Conservation (phyloP, 2,113 vertebrate genomes). For the Hippopotamus amphibius region DNA sequence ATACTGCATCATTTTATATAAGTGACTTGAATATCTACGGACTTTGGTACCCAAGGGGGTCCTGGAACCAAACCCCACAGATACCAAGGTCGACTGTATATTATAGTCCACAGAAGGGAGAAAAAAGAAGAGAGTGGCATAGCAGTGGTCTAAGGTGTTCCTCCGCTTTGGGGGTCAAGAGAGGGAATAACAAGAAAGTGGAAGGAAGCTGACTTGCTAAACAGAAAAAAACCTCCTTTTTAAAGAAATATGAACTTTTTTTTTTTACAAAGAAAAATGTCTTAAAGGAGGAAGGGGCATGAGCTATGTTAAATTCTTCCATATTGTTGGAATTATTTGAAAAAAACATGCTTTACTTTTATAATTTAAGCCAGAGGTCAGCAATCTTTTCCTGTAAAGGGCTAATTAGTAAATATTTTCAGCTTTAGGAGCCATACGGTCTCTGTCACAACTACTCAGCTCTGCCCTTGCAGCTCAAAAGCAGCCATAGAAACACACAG, state of each 20-base stretch:
- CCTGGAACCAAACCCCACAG: neutral
- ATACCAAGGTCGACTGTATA: neutral
- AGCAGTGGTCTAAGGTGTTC: neutral
- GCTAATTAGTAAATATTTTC: constrained; percentile 14
- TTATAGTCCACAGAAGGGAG: neutral
- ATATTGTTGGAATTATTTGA: neutral
- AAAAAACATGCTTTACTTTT: neutral
- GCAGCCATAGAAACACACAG: fast-evolving
- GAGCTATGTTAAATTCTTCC: neutral
- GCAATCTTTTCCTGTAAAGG: neutral
- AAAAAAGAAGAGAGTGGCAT: neutral
- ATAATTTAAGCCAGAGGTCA: constrained; percentile 28
- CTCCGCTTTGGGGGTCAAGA: neutral
- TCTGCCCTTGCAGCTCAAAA: neutral
- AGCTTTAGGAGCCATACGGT: neutral
- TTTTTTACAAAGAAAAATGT: neutral
- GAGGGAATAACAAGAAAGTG: neutral
- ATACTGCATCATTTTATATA: neutral
- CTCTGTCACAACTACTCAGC: neutral
- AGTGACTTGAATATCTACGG: neutral
- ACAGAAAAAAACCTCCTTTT: neutral
- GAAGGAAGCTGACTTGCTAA: neutral
- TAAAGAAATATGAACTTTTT: neutral
- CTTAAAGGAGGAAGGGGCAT: constrained; percentile 29
- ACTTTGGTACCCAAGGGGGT: neutral